These are phyloP conservation scores for Trichonephila inaurata DNA, from an alignment of 1,140 invertebrate genomes.

Conservation along the genomic window DNA sequence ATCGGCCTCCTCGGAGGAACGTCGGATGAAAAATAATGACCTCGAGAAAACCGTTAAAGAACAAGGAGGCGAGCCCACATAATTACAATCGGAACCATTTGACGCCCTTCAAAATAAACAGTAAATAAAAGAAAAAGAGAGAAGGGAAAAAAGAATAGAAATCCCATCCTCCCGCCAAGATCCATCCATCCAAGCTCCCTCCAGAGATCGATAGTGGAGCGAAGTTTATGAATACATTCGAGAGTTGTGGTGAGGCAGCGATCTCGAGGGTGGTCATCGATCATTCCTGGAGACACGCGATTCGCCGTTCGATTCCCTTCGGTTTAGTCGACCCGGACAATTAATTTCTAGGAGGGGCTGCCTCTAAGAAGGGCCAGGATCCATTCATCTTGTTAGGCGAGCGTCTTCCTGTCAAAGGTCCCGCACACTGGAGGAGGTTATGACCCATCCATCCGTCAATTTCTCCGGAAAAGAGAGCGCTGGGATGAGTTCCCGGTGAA, in stretches of 20 bases:
- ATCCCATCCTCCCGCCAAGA: constrained; percentile 17
- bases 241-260: constrained; percentile 41
- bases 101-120: constrained; percentile 14
- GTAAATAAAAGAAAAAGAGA: constrained; percentile 42
- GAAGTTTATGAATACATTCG: constrained; percentile 67
- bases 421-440: constrained; percentile 7
- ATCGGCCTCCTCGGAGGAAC: not conserved
- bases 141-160: not conserved
- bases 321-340: constrained; percentile 37
- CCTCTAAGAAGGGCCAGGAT: not conserved
- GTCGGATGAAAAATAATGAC: constrained; percentile 59
- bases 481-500: constrained; percentile 5
- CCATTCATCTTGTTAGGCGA: constrained; percentile 46
- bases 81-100: constrained; percentile 50
- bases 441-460: constrained; percentile 40
- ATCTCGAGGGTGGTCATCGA: constrained; percentile 58
- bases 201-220: constrained; percentile 1
- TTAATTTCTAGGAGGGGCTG: constrained; percentile 28
- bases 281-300: constrained; percentile 53
- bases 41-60: constrained; percentile 56
- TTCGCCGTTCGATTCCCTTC: constrained; percentile 17
- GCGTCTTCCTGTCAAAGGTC: constrained; percentile 57
- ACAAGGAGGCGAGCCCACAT: constrained; percentile 49
- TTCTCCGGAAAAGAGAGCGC: not conserved
- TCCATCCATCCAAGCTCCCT: constrained; percentile 21